These are phyloP conservation scores for Ranitomeya imitator DNA, from an alignment of 2,113 vertebrate genomes.

Conservation along the genomic window DNA sequence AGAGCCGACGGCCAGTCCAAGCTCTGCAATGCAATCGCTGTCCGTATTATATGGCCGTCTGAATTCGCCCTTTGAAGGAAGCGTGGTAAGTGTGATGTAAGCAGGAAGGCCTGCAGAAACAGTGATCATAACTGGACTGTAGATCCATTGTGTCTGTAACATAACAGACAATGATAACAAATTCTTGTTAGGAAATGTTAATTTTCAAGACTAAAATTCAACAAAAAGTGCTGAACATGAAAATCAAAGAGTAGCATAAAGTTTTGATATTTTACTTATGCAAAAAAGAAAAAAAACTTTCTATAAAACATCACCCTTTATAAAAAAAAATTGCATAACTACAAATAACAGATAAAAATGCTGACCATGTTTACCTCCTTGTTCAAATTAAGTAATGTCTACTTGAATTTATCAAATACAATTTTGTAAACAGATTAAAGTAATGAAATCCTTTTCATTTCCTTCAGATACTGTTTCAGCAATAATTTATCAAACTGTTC, in stretches of 20 bases:
- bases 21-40: no score
- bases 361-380: not conserved
- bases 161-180: no score
- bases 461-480: not conserved
- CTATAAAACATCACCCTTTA: not conserved
- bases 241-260: no score
- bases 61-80: no score
- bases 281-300: not conserved
- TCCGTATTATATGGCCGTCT: no score
- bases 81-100: no score
- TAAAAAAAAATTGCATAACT: not conserved
- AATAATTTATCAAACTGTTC: conserved; percentile 32
- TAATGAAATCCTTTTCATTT: conserved; percentile 29
- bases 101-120: no score
- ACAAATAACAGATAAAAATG: not conserved
- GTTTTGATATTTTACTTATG: not conserved
- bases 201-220: not conserved
- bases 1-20: no score
- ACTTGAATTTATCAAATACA: conserved; percentile 3
- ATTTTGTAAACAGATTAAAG: conserved; percentile 15
- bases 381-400: not conserved
- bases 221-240: no score
- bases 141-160: no score
- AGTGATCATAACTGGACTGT: no score
- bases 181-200: not conserved